Percentiles rank a stretch among this genome's conserved stretches.
Conservation (phyloP, 1,140 invertebrate genomes). For the Laupala kohalensis region DNA sequence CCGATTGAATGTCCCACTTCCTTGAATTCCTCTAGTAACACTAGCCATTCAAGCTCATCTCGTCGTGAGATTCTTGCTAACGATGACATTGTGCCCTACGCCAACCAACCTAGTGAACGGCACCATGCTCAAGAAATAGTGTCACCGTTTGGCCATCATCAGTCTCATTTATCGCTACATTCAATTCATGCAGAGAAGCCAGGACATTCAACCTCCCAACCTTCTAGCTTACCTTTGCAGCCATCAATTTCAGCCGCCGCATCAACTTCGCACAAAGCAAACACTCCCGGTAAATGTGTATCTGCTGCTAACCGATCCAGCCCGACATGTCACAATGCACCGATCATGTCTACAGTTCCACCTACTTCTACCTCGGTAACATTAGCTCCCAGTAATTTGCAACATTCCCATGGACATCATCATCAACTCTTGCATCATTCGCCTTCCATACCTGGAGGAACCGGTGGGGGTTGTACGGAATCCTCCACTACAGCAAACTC, state of each 20-base stretch:
- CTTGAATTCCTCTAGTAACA: neutral
- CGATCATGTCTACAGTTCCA: conserved; percentile 22
- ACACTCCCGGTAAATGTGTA: conserved; percentile 24
- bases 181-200: conserved; percentile 13
- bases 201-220: neutral
- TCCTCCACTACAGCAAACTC: neutral
- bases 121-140: conserved; percentile 44
- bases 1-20: conserved; percentile 6
- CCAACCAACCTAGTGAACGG: conserved; percentile 23
- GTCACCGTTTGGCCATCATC: conserved; percentile 46
- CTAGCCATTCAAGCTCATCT: neutral
- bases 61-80: conserved; percentile 10
- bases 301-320: neutral
- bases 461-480: neutral
- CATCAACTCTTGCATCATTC: conserved; percentile 28
- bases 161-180: conserved; percentile 25
- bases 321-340: conserved; percentile 19
- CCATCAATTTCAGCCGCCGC: conserved; percentile 41
- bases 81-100: neutral
- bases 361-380: conserved; percentile 24
- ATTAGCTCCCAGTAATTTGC: conserved; percentile 1
- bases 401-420: conserved; percentile 29
- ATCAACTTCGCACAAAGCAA: conserved; percentile 43
- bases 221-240: conserved; percentile 39
- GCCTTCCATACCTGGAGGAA: neutral